Percentiles rank a stretch among this genome's conserved stretches.
Evolutionary conservation across 2,797 vertebrate genomes (phyloP).

Genomic region (Poecilia wingei): DNA sequence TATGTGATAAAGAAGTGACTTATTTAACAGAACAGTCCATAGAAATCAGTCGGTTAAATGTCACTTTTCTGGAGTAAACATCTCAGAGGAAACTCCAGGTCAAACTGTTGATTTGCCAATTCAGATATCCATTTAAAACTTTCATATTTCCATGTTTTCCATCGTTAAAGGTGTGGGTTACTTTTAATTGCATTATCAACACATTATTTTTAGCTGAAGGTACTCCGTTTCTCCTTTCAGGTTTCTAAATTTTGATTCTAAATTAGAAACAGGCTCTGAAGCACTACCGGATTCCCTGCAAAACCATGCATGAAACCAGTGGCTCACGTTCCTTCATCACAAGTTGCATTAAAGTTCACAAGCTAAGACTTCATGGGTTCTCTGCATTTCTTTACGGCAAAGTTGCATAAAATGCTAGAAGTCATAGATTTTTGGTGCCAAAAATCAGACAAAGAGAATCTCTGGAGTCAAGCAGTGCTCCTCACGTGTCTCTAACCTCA

Average conservation of each 20-base stretch:
- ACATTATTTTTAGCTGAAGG: no score
- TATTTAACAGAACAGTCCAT: no score
- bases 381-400: slow-evolving; percentile 14
- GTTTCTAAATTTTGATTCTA: background rate
- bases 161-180: no score
- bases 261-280: background rate
- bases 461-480: slow-evolving; percentile 15
- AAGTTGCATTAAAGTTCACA: background rate
- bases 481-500: no score
- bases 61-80: no score
- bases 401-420: slow-evolving; percentile 10
- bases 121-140: no score
- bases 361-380: background rate
- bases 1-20: no score
- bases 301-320: background rate
- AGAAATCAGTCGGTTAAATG: no score
- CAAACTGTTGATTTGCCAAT: no score
- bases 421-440: slow-evolving; percentile 5
- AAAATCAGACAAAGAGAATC: slow-evolving; percentile 28
- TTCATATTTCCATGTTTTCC: no score
- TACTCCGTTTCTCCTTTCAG: background rate
- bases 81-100: no score
- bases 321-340: background rate
- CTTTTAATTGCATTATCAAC: no score
- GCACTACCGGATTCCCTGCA: background rate